These are phyloP conservation scores for Recurvirostra avosetta DNA, from an alignment of 2,113 vertebrate genomes.

Conservation along the genomic window DNA sequence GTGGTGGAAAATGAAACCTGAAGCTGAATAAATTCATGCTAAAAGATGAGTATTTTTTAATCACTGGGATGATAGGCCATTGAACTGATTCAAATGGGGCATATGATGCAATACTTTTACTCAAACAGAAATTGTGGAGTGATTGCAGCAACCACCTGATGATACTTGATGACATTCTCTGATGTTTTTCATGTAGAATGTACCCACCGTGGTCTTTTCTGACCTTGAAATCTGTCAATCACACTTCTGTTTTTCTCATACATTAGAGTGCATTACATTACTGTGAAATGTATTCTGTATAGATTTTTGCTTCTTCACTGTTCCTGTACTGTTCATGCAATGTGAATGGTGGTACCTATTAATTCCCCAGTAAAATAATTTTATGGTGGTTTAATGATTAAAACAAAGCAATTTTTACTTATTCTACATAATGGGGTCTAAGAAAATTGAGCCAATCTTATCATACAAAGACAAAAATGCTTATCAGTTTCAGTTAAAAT, in stretches of 20 bases:
- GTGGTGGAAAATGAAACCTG: not conserved
- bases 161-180: not conserved
- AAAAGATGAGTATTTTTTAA: not conserved
- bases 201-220: not conserved
- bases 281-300: not conserved
- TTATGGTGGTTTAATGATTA: not conserved
- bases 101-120: not conserved
- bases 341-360: not conserved
- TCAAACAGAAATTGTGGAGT: not conserved
- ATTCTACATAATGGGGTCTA: not conserved
- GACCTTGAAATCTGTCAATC: not conserved
- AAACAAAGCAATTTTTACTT: not conserved
- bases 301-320: not conserved
- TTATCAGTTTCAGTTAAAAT: not conserved
- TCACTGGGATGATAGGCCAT: not conserved
- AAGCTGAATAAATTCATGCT: not conserved
- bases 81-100: not conserved
- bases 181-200: not conserved
- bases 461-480: not conserved
- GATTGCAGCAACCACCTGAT: not conserved
- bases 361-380: not conserved
- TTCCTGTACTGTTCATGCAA: not conserved
- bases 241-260: not conserved
- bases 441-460: not conserved
- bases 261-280: not conserved